Base-by-base conservation (phyloP, 2,797 vertebrate species). In the Intellagama lesueurii region DNA sequence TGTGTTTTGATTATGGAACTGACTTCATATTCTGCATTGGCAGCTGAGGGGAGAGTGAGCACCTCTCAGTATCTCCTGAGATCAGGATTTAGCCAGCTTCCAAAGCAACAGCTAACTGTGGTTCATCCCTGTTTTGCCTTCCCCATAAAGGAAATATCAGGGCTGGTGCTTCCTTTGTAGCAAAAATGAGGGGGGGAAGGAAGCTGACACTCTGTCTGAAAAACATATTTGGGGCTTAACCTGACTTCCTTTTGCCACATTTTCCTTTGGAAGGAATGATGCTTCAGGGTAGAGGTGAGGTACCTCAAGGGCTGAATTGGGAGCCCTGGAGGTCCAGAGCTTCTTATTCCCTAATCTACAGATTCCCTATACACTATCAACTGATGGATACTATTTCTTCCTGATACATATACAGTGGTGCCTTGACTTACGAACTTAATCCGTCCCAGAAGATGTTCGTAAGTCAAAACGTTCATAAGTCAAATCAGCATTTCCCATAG, bases 271-370 rank as follows among this genome's bases (percentile, higher is more conserved):
- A 77, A 44, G 40, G 35, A 26, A 32, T 47, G 24, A 35, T 6
- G 8, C 24, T 28, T 47, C 7, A 76, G 40, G 8, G 4, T 76
- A 22, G 7, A 11, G 7, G 24, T 26, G 40, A 9, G 22, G 6
- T 47, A 5, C 75, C 26, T 12, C 40, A 44, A 22, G 35, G 35
- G 35, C 73, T 76, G 35, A 4, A 77, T 24, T 77, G 7, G 22
- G 22, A 19, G 35, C 35, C 24, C 44, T 44, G 26, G 8, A 9
- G 24, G 8, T 75, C 19, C 5, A 14, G 8, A 22, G 9, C 9
- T 47, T 32, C n/a, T 30, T 4, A 30, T 4, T 2, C 28, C 56
- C 16, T 73, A 35, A 47, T 32, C 26, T 82, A 19, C 0, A 0
- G 6, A 68, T 9, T 44, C 35, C 78, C 5, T 47, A 9, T 60